Percentiles rank a stretch among this genome's conserved stretches.
Conservation (phyloP, 1,140 invertebrate genomes). For the Platorchestia sp. region DNA sequence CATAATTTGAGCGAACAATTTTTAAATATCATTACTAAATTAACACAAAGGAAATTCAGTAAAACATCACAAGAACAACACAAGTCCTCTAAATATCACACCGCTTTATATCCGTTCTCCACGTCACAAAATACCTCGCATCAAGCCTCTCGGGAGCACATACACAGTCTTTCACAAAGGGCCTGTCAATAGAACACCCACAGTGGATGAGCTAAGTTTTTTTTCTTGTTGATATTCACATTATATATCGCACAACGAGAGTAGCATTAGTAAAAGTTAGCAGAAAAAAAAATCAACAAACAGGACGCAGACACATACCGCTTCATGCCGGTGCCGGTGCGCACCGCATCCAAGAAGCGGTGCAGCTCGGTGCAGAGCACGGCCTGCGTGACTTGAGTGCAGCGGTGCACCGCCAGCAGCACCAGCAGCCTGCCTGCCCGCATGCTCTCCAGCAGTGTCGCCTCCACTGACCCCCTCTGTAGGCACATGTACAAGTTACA, state of each 20-base stretch:
- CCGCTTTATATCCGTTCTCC: neutral
- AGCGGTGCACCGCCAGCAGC: neutral
- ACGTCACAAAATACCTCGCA: neutral
- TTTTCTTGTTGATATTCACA: neutral
- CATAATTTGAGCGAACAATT: too few species aligned
- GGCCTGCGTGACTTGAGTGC: neutral
- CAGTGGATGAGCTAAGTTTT: neutral
- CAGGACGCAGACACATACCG: neutral
- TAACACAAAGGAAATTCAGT: too few species aligned
- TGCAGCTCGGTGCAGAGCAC: neutral
- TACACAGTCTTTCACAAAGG: neutral
- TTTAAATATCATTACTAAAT: too few species aligned
- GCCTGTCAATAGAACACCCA: neutral
- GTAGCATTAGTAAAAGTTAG: neutral
- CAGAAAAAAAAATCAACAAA: neutral
- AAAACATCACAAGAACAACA: too few species aligned
- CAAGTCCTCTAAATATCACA: neutral
- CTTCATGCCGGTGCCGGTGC: neutral
- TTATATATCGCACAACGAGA: neutral
- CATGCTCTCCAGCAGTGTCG: neutral
- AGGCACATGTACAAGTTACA: neutral
- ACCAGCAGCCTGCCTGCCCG: neutral
- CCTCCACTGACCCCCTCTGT: neutral
- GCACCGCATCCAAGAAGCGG: neutral
- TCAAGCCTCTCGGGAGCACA: neutral